Base-by-base conservation (phyloP, 2,797 vertebrate genomes). In the Antrozous pallidus region DNA sequence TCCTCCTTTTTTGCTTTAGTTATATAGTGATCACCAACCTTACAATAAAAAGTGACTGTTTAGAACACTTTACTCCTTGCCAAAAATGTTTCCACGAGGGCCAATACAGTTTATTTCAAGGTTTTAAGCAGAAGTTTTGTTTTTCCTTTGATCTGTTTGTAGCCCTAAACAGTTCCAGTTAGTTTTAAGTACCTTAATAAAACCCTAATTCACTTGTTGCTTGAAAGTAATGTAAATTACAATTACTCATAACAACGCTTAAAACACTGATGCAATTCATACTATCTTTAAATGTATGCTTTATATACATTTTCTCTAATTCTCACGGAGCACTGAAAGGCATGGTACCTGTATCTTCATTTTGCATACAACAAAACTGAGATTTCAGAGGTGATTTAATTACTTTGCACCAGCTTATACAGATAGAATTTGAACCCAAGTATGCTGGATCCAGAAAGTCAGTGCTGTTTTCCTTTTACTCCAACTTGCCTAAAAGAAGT, bases 151-250 rank as follows among this genome's bases (percentile, higher is more conserved):
- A 77, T 56, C 49, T 88, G 36, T 31, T 45, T 79, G 70, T 69
- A 61, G 31, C 20, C 58, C 36, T 81, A 84, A 83, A 92, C 33
- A 56, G 49, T 87, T 86, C 51, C 49, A 77, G 28, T 89, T 81
- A 65, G 67, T 91, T 85, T 88, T 71, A 88, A 89, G 47, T 38
- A 88, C 24, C 31, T 74, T 81, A 84, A 74, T 73, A 78, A 74
- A 91, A 54, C 11, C 58, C 16, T 54, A 82, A 90, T 49, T 91
- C 45, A 88, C 16, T n/a, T 88, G 58, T 31, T 87, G 65, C 65
- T 71, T 73, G 1, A 18, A 77, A 93, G 45, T 65, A 47, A 45
- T 75, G 3, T 67, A 58, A 83, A 65, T 86, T 94, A 92, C 42
- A 75, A 54, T 47, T 85, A 81, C 56, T 87, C 36, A 36, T 9